These are phyloP conservation scores for Chrysolina haemoptera DNA, from an alignment of 2,888 invertebrate genomes.

Conservation along the genomic window DNA sequence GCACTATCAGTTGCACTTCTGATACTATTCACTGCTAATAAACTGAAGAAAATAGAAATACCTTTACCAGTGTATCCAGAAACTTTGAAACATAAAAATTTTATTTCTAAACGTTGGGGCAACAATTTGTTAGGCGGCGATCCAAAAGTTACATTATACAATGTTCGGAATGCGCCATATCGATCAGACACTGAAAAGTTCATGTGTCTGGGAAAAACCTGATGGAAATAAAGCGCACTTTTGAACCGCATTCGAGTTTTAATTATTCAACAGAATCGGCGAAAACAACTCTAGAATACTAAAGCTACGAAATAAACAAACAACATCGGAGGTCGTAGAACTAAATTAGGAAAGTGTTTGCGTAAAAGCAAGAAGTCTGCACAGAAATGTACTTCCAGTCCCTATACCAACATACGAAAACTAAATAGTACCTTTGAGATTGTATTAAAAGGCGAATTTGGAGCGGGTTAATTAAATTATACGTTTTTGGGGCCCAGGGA, in stretches of 20 bases:
- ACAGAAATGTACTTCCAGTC: conserved; percentile 21
- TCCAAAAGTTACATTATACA: too few relatives aligned
- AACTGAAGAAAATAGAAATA: too few relatives aligned
- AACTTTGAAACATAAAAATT: too few relatives aligned
- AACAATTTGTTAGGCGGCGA: too few relatives aligned
- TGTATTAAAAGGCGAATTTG: conserved; percentile 42
- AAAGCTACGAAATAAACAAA: conserved; percentile 17
- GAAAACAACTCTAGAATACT: conserved; percentile 6
- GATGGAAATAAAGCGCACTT: not conserved
- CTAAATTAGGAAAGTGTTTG: conserved; percentile 28
- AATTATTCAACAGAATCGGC: conserved; percentile 8
- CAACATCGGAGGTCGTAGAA: conserved; percentile 22
- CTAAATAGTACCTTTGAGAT: conserved; percentile 46
- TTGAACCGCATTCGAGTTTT: not conserved
- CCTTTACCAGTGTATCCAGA: too few relatives aligned
- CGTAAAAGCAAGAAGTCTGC: conserved; percentile 28
- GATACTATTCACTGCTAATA: too few relatives aligned
- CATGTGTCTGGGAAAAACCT: not conserved
- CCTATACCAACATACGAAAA: conserved; percentile 26
- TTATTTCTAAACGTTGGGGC: too few relatives aligned
- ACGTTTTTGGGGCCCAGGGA: conserved; percentile 33
- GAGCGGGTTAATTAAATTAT: conserved; percentile 45
- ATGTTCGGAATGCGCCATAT: not conserved
- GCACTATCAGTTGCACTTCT: too few relatives aligned
- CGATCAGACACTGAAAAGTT: not conserved